Base-by-base conservation (phyloP, 2,113 vertebrate genomes). In the Arizona elegans region DNA sequence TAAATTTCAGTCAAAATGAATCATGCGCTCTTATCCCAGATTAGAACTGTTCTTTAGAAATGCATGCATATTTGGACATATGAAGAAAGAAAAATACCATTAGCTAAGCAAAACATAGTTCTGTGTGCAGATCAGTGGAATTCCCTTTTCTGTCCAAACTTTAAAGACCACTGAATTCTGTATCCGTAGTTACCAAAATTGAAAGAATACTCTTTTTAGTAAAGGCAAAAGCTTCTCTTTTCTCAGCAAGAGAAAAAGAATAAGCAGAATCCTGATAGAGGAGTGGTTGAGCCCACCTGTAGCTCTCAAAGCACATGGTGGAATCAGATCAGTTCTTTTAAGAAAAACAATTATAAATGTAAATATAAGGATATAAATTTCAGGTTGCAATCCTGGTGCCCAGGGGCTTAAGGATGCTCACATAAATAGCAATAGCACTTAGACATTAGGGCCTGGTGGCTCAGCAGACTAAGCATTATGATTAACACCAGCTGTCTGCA, bases 121-220 rank as follows among this genome's bases (percentile, higher is more conserved):
- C 56, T 87, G 55, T 12, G 10, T 53, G 56, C 29, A 62, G 62
- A 47, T 59, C 86, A 38, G 90, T 65, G 56, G 91, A 65, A 88
- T 65, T 53, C 91, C 86, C 88, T 92, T 75, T 59, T 88, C 91
- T 75, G 86, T 43, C 86, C 65, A 59, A 54, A 88, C 53, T 23
- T 8, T 1, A 29, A 92, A 50, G 38, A 29, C 47, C 59, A 15
- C 24, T 55, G 59, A 62, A 70, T 54, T 43, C 50, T 70, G 29
- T 29, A 53, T 88, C 59, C 5, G 23, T 88, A 19, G 91, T 53
- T 55, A 50, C 43, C 6, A 11, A 65, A 15, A 26, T 54, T 54
- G n/a, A 70, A 70, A 50, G 86, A 70, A 55, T 54, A 33, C 50
- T 52, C 58, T 70, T 5, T 2, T 19, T 23, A 75, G 59, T 59